Evolutionary conservation across 1,140 invertebrate species (phyloP), one percentile per base, ranked within the genome.

Genomic region (Rhynchophorus ferrugineus): DNA sequence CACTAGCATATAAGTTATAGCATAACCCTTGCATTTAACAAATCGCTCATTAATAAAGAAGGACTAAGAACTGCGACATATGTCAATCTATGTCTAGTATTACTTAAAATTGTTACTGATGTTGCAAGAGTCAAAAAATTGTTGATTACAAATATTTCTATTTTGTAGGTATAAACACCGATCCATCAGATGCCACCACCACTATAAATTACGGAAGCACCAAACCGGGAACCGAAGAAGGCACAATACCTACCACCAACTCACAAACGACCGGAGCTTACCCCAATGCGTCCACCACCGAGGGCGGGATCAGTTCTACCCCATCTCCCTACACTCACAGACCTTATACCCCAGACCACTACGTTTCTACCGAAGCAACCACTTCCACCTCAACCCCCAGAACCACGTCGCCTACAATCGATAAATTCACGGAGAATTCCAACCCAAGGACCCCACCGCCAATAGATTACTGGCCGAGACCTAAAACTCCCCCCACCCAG

Each of bases 401-500:
- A 3, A 8, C 38, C 8, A 52, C 17, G 0, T 49, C 48, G 3
- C 36, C 44, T 9, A 29, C 60, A 1, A 57, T 51, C 44, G 57
- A 64, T 37, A 47, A 51, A 46, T 53, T 50, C 29, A 58, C 49
- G 11, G 49, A 47, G 8, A 54, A 60, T 34, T 44, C 61, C 34
- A 47, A 56, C 39, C 13, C 52, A 49, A 33, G 36, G 8, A 49
- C 44, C 0, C 45, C 54, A 2, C 42, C 17, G 53, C 63, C 2
- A 59, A 58, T 17, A 63, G 58, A 39, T 60, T 9, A 64, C 17
- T 48, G 58, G 17, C 59, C 63, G 6, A 49, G 45, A 37, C 56
- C 11, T 57, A 75, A 71, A 53, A 43, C 73, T 45, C 75, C 76
- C 37, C 78, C 75, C 44, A 75, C 77, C 42, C 79, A 81, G 38